These are phyloP conservation scores for Sycophila texana DNA, from an alignment of 2,888 invertebrate species.

Conservation along the genomic window DNA sequence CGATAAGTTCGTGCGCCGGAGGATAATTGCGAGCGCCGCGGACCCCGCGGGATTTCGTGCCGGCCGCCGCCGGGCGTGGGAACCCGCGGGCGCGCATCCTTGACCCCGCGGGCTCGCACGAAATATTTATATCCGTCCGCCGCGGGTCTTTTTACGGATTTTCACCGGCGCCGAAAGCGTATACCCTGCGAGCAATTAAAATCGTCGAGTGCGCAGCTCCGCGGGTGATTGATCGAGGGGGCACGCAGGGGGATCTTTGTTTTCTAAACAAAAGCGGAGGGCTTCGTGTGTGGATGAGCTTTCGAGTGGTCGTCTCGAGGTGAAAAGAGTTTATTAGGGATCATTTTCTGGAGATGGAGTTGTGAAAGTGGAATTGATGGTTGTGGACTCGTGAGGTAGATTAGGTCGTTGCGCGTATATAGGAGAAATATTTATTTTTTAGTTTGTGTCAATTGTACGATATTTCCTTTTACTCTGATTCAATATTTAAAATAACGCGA, in stretches of 20 bases:
- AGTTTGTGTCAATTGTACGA: too few species aligned
- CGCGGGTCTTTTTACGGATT: background rate
- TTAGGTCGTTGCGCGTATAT: background rate
- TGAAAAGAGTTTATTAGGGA: background rate
- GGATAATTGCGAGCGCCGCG: constrained; percentile 2
- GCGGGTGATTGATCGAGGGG: constrained; percentile 22
- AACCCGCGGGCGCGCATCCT: constrained; percentile 36
- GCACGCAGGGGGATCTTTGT: constrained; percentile 10
- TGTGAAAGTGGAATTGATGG: background rate
- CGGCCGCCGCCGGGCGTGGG: constrained; percentile 21
- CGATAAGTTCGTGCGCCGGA: constrained; percentile 7
- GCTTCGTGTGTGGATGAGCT: background rate
- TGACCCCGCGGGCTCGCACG: constrained; percentile 33
- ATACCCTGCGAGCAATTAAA: constrained; percentile 37
- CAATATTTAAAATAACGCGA: background rate
- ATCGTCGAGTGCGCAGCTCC: background rate
- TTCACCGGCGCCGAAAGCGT: background rate
- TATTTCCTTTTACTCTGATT: too few species aligned
- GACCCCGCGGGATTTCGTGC: constrained; percentile 30
- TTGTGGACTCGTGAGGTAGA: background rate
- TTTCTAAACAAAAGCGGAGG: constrained; percentile 23
- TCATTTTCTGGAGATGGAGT: constrained; percentile 4
- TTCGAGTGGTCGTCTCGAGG: background rate
- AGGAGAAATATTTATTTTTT: background rate
- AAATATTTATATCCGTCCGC: background rate